phyloP scores from a whole-genome alignment of 2,888 invertebrate species.

The Spialia ferax region DNA sequence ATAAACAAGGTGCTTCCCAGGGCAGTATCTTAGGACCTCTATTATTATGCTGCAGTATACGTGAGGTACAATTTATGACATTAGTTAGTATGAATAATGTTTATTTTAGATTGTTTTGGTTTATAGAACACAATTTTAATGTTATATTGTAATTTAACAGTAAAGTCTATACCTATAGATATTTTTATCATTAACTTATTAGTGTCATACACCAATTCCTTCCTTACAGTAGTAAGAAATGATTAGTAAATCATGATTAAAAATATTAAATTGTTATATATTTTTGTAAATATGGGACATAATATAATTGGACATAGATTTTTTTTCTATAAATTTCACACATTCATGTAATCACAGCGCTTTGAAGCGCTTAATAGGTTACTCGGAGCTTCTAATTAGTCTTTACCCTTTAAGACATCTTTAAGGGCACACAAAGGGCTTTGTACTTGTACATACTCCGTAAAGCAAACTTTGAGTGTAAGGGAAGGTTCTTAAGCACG shows the following conservation, averaged over 20 bases:
- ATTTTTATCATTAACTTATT: too few species aligned
- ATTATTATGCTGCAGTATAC: conserved; percentile 6
- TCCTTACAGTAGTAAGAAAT: too few species aligned
- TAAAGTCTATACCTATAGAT: neutral
- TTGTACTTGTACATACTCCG: neutral
- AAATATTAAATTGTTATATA: too few species aligned
- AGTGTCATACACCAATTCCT: too few species aligned
- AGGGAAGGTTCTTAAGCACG: conserved; percentile 2
- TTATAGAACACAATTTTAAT: neutral
- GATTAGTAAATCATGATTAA: too few species aligned
- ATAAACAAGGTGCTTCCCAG: conserved; percentile 9
- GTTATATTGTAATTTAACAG: neutral
- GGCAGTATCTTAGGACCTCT: conserved; percentile 10
- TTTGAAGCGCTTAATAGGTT: neutral
- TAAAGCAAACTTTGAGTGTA: conserved; percentile 6
- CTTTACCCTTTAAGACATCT: neutral
- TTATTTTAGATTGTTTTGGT: neutral
- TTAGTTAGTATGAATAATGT: neutral
- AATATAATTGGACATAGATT: too few species aligned
- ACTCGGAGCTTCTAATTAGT: neutral
- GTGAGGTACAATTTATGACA: conserved; percentile 7
- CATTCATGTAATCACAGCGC: neutral
- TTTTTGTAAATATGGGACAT: too few species aligned
- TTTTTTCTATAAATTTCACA: neutral
- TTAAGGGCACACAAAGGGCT: conserved; percentile 9